phyloP scores from a whole-genome alignment of 2,888 invertebrate genomes.

The Hyles lineata region DNA sequence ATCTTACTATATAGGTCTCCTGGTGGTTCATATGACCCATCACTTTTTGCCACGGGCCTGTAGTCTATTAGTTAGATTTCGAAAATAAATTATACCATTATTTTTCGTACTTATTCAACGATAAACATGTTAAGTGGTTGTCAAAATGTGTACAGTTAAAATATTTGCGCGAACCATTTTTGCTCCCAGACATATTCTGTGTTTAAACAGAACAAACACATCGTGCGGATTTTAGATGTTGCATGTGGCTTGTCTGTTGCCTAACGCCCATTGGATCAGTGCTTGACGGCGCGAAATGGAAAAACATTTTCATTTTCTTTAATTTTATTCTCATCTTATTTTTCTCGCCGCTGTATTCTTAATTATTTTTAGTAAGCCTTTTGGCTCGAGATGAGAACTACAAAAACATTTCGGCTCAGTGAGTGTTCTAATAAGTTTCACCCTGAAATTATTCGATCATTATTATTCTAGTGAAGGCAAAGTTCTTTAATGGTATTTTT shows the following conservation, averaged over 20 bases:
- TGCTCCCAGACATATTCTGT: neutral
- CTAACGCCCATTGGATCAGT: neutral
- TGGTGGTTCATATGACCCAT: too few relatives aligned
- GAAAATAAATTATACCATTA: too few relatives aligned
- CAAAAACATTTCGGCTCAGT: neutral
- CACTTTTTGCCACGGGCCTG: too few relatives aligned
- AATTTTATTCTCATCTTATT: neutral
- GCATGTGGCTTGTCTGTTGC: neutral
- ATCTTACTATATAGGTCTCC: too few relatives aligned
- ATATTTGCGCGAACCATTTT: neutral
- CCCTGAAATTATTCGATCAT: neutral
- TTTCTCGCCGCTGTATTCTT: neutral
- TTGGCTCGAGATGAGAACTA: neutral
- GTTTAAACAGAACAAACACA: slow-evolving; percentile 7
- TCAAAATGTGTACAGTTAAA: neutral
- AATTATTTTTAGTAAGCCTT: neutral
- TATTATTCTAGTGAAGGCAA: neutral
- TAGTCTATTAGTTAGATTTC: too few relatives aligned
- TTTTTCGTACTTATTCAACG: too few relatives aligned
- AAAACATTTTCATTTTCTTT: slow-evolving; percentile 1
- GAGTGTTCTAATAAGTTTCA: neutral
- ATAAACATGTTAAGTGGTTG: too few relatives aligned
- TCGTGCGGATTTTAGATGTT: neutral
- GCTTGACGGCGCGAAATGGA: neutral
- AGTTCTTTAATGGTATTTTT: slow-evolving; percentile 14